Percentiles rank a stretch among this genome's conserved stretches.
phyloP scores from a whole-genome alignment of 2,797 vertebrate species.

The Sternotherus odoratus region DNA sequence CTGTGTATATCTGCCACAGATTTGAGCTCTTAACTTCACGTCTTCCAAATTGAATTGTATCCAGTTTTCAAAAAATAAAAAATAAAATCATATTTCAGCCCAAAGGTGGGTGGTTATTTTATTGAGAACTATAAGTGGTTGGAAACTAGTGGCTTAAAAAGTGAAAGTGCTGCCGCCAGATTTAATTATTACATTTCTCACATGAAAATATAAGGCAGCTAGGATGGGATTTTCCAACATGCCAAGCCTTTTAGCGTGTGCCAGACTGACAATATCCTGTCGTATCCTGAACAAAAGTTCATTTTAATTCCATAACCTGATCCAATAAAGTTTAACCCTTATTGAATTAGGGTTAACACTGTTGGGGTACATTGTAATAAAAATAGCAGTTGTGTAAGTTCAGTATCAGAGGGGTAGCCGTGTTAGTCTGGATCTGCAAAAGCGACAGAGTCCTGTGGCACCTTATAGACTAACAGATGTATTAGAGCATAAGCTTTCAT shows the following conservation, averaged over 20 bases:
- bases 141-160: not conserved
- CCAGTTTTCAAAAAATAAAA: too few relatives aligned
- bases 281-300: not conserved
- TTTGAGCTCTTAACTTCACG: not conserved
- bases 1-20: not conserved
- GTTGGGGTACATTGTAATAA: not conserved
- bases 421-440: too few relatives aligned
- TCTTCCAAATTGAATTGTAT: not conserved
- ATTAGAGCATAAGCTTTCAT: too few relatives aligned
- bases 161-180: not conserved
- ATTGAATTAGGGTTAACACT: not conserved
- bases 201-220: conserved; percentile 26
- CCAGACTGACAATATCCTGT: not conserved
- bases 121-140: not conserved
- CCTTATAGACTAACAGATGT: too few relatives aligned
- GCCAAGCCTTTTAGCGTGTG: not conserved
- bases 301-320: too few relatives aligned
- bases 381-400: not conserved
- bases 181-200: not conserved
- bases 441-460: too few relatives aligned
- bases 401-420: too few relatives aligned
- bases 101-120: not conserved
- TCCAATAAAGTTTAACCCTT: not conserved
- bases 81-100: not conserved
- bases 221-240: conserved; percentile 47